Evolutionary conservation across 2,113 vertebrate genomes (phyloP).

Genomic region (Aramus guarauna): DNA sequence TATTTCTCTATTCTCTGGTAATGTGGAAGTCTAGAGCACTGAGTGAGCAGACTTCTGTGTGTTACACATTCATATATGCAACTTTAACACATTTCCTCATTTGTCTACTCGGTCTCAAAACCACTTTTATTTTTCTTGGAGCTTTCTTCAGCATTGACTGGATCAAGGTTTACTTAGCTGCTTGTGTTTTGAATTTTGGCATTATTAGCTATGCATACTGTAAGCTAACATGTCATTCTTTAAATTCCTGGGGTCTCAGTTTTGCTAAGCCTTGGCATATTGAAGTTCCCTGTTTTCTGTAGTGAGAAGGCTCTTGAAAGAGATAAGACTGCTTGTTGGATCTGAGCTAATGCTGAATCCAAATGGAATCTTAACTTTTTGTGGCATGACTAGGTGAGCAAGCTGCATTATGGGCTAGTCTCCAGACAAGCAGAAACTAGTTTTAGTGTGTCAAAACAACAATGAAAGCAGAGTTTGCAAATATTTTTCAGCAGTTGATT

Average conservation of each 20-base stretch:
- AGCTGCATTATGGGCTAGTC: not conserved
- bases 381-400: not conserved
- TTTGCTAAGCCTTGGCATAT: not conserved
- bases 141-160: not conserved
- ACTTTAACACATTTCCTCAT: not conserved
- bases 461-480: not conserved
- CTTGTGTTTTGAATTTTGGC: not conserved
- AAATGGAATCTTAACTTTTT: not conserved
- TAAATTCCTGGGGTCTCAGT: not conserved
- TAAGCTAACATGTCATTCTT: not conserved
- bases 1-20: not conserved
- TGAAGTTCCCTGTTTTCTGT: not conserved
- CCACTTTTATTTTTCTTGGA: not conserved
- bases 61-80: rapidly evolving
- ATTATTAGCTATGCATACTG: not conserved
- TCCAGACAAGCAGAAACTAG: not conserved
- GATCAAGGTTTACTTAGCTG: not conserved
- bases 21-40: not conserved
- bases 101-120: not conserved
- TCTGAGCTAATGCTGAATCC: not conserved
- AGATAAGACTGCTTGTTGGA: not conserved
- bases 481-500: not conserved
- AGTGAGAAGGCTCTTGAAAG: not conserved
- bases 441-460: slow-evolving; percentile 1
- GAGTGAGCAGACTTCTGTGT: rapidly evolving